These are phyloP conservation scores for Aldabrachelys gigantea DNA, from an alignment of 2,113 vertebrate species.

Conservation along the genomic window DNA sequence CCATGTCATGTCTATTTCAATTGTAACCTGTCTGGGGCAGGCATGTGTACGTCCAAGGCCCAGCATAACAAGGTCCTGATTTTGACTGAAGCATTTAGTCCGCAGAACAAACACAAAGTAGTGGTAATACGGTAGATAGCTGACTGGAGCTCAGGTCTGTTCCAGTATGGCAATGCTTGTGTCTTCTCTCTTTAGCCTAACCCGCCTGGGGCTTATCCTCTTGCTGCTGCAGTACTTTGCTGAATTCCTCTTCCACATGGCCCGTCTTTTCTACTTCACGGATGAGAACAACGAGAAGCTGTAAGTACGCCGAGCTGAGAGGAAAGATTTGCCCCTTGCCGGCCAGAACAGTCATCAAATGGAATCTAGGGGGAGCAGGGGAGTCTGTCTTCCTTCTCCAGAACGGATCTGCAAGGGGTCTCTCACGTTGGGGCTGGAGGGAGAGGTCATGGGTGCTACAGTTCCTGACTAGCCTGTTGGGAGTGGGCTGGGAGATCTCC, in stretches of 20 bases:
- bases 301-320: constrained; percentile 75
- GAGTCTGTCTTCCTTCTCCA: neutral
- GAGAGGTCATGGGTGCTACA: fast-evolving
- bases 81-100: fast-evolving
- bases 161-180: neutral
- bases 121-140: neutral
- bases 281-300: constrained; percentile 96
- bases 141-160: fast-evolving
- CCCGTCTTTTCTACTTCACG: constrained; percentile 91
- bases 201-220: constrained; percentile 90
- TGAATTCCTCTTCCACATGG: constrained; percentile 91
- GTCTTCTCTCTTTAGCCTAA: constrained; percentile 81
- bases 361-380: neutral
- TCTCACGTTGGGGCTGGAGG: neutral
- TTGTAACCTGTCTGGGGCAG: neutral
- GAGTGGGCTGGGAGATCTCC: neutral
- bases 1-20: neutral
- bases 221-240: constrained; percentile 93
- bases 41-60: fast-evolving
- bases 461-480: neutral
- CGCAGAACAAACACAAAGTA: neutral
- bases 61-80: neutral
- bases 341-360: no score
- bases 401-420: neutral
- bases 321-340: neutral